Evolutionary conservation across 2,888 invertebrate genomes (phyloP).

Genomic region (Catonia carolina): DNA sequence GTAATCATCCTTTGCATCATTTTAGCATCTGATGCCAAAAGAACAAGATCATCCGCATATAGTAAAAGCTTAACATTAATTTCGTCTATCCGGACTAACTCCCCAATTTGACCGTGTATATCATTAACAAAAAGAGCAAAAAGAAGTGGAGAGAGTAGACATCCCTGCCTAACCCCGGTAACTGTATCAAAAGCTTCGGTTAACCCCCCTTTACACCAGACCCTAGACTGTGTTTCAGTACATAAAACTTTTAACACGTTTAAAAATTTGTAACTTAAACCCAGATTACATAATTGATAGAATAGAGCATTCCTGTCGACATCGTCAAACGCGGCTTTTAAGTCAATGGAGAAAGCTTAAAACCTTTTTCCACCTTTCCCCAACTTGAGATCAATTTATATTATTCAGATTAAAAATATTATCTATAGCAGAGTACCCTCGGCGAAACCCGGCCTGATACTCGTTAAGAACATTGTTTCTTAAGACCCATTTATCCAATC

Average conservation of each 20-base stretch:
- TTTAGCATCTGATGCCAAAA: constrained; percentile 18
- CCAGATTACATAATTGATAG: constrained; percentile 9
- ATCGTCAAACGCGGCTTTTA: constrained; percentile 16
- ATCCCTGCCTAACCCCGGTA: constrained; percentile 22
- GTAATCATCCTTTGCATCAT: constrained; percentile 23
- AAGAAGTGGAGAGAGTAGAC: constrained; percentile 8
- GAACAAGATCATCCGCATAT: constrained; percentile 29
- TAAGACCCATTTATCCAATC: neutral
- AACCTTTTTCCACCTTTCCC: neutral
- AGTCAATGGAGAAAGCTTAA: constrained; percentile 21
- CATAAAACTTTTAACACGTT: neutral
- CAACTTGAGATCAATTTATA: neutral
- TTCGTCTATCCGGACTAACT: constrained; percentile 21
- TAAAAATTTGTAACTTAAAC: constrained; percentile 13
- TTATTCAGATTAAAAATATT: constrained; percentile 7
- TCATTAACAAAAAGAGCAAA: constrained; percentile 24
- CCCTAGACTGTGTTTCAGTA: neutral
- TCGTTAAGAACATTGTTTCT: neutral
- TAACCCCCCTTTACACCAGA: constrained; percentile 13
- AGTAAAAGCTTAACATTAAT: constrained; percentile 18
- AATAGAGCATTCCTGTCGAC: constrained; percentile 14
- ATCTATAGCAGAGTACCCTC: constrained; percentile 8
- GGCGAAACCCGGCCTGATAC: constrained; percentile 1
- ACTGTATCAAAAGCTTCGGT: constrained; percentile 11
- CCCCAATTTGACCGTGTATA: constrained; percentile 6